Base-by-base conservation (phyloP, 2,797 vertebrate genomes). In the Acanthurus lineatus region DNA sequence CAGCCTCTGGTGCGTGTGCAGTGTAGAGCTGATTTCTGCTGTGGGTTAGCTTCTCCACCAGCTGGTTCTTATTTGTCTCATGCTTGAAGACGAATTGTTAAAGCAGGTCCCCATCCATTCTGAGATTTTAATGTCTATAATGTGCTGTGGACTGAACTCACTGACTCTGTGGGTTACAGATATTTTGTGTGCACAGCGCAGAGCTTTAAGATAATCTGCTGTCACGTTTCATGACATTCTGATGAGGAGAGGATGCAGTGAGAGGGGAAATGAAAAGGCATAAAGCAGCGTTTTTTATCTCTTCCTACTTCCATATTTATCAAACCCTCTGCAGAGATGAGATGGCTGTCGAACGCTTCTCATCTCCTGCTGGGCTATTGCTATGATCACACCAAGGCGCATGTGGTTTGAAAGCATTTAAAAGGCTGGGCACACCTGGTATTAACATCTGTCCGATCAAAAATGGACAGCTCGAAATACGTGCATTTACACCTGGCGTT, bases 51-150 rank as follows among this genome's bases (percentile, higher is more conserved):
- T 64, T 69, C 67, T 73, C 65, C 17, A 45, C 44, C 82, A 92
- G 82, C 88, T 93, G 92, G 76, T 92, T 84, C 68, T 57, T 86
- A 85, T 93, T 92, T 89, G 67, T 85, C 70, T 83, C 45, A 6
- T 53, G 54, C 81, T 83, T 70, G 64, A 86, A 89, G 81, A 88
- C 63, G 15, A 82, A 86, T 81, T 82, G 73, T 86, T 71, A 86
- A 89, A 88, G 59, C 66, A 53, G 83, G 76, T 82, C 82, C 85
- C 73, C 59, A 65, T 88, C 79, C 83, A 76, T 89, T 91, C 84
- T 69, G 42, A 28, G 63, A 74, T 87, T 86, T 84, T 85, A 89
- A 79, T 88, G 72, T 86, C 80, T 91, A 78, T 69, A 88, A 73
- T 86, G 87, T 51, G 66, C 86, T 83, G 53, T 84, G 73, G 89